These are phyloP conservation scores for Drosophila kurseongensis DNA, from an alignment of 1,140 invertebrate genomes.

Conservation along the genomic window DNA sequence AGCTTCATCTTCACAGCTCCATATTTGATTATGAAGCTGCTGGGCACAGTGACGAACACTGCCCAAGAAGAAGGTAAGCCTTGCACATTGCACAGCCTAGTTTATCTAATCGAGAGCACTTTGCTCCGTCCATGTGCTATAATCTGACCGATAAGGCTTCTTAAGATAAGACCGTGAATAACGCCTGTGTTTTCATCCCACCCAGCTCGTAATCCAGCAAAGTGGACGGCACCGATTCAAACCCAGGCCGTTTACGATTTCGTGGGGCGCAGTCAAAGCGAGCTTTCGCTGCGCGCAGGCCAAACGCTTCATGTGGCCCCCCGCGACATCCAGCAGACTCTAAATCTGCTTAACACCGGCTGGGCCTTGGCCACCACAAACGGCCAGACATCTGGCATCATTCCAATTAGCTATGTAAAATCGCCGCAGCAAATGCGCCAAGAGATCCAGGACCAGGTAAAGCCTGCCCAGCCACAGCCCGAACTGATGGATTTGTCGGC, in stretches of 20 bases:
- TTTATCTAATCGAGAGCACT: conserved; percentile 80
- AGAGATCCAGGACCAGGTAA: conserved; percentile 49
- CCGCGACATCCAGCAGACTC: conserved; percentile 90
- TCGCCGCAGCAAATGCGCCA: conserved; percentile 76
- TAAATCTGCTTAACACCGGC: conserved; percentile 88
- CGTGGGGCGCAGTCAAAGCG: conserved; percentile 88
- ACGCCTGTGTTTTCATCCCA: conserved; percentile 26
- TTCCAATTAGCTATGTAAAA: conserved; percentile 93
- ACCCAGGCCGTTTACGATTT: conserved; percentile 93
- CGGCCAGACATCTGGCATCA: conserved; percentile 89
- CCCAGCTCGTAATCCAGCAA: conserved; percentile 87
- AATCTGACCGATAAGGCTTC: conserved; percentile 48
- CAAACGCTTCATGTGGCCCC: conserved; percentile 93
- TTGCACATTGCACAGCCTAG: conserved; percentile 50
- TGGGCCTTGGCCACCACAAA: conserved; percentile 91
- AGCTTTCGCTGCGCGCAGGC: conserved; percentile 91
- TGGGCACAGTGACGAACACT: conserved; percentile 87
- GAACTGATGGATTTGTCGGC: conserved; percentile 70
- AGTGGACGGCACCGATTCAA: conserved; percentile 90
- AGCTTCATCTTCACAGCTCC: conserved; percentile 94
- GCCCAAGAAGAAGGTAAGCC: conserved; percentile 86
- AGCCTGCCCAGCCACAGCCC: conserved; percentile 48
- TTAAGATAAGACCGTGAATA: conserved; percentile 55
- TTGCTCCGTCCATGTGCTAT: conserved; percentile 55
- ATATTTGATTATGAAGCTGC: conserved; percentile 95